Evolutionary conservation across 2,797 vertebrate genomes (phyloP), one percentile per base, ranked within the genome.

Genomic region (Helicolenus hilgendorfi): DNA sequence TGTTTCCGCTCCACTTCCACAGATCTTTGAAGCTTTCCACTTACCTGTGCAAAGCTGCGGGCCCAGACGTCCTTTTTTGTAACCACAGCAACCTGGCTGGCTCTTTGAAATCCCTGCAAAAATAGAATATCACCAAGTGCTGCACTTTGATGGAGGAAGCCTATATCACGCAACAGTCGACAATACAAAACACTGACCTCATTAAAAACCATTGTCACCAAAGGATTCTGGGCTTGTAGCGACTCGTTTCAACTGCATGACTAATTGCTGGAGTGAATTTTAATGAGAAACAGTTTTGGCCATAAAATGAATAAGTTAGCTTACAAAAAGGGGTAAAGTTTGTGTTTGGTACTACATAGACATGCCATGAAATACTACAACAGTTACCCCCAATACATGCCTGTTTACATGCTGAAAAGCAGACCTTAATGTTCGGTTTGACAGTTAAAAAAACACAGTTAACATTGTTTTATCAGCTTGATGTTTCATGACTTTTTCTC

Each of bases 31-130:
- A 96, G 94, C 82, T 84, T 77, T 88, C 86, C 81, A 81, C 91
- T 94, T 94, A 96, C 94, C 94, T 96, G 94, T 90, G 88, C 85
- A 82, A 87, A 85, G 86, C 92, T 88, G 69, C 6, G 45, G 81
- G 92, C 88, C 89, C 89, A 94, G 94, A 91, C 88, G 65, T 94
- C 93, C 87, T 84, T 84, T 81, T 86, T 15, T 81, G 92, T 96
- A 92, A 92, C 95, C 95, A 95, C 93, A 91, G 93, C 93, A 95
- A 94, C 94, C 93, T 71, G 86, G 59, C 71, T 78, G 81, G 41
- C 71, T 91, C 93, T 96, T 96, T 96, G 94, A 96, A 96, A 95
- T 92, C 76, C 78, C 94, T 95, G 89, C 89, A 94, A 93, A 95
- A 94, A 94, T 92, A 96, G 88, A 95, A 81, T 73, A 90, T 72